Percentiles rank a stretch among this genome's conserved stretches.
phyloP scores from a whole-genome alignment of 53 echinoderm and acorn worm genomes.

The Holothuria leucospilota region DNA sequence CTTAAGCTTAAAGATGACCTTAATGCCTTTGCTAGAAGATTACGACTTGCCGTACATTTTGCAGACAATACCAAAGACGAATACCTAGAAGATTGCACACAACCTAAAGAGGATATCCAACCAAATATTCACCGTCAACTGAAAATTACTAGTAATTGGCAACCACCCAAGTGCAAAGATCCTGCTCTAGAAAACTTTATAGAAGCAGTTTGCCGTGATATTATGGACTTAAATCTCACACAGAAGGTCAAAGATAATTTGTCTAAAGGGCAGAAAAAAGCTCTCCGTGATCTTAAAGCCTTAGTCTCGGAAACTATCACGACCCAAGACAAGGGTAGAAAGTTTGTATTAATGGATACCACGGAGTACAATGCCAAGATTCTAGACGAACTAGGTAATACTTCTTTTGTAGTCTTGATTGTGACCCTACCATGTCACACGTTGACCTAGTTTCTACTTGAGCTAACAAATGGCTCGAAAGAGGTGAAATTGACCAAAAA shows the following conservation, averaged over 20 bases:
- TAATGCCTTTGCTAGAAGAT: background rate
- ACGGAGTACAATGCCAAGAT: background rate
- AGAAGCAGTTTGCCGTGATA: background rate
- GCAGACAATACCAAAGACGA: too few species aligned
- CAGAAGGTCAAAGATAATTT: background rate
- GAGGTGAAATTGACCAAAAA: too few species aligned
- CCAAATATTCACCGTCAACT: background rate
- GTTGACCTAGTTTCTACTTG: too few species aligned
- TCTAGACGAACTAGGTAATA: background rate
- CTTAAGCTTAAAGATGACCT: background rate
- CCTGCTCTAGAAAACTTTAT: background rate
- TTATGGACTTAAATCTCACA: background rate
- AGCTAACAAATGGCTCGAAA: too few species aligned
- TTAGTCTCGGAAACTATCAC: background rate
- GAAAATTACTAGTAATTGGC: background rate
- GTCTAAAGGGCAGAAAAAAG: background rate
- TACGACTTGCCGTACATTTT: background rate
- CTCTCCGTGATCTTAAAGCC: background rate
- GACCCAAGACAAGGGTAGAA: background rate
- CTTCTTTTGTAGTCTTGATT: background rate
- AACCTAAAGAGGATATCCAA: background rate
- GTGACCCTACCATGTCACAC: background rate
- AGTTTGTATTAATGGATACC: background rate
- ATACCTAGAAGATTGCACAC: too few species aligned
- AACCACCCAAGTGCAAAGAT: background rate